phyloP scores from a whole-genome alignment of 2,113 vertebrate species.

The Gulo gulo region DNA sequence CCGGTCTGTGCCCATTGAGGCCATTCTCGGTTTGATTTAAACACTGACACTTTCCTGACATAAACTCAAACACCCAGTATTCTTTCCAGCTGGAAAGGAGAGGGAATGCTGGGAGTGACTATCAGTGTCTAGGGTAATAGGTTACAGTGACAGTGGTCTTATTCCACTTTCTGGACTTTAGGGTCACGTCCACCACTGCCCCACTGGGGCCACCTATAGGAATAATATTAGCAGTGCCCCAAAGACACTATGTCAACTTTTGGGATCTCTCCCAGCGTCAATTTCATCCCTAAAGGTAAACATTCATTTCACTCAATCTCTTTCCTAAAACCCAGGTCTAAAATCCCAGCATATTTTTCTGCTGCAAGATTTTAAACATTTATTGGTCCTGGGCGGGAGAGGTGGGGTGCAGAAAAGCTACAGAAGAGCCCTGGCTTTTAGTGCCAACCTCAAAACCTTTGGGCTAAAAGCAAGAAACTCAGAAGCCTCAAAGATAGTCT shows the following conservation, averaged over 20 bases:
- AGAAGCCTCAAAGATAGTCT: neutral
- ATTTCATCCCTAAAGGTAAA: neutral
- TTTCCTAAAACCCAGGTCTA: neutral
- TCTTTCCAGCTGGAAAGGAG: neutral
- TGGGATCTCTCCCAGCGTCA: neutral
- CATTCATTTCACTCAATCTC: neutral
- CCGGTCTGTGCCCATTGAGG: neutral
- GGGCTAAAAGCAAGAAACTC: neutral
- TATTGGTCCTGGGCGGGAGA: neutral
- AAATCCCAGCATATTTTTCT: constrained; percentile 7
- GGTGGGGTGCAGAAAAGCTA: neutral
- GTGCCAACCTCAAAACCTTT: neutral
- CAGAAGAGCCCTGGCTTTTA: neutral
- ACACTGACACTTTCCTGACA: neutral
- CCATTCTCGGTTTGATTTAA: neutral
- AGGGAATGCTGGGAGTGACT: neutral
- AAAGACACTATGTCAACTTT: neutral
- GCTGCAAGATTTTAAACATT: constrained; percentile 39
- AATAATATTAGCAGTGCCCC: neutral
- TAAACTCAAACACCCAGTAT: neutral
- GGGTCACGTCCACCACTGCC: neutral
- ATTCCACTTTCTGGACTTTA: neutral
- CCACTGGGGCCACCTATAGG: neutral
- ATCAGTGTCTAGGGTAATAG: neutral
- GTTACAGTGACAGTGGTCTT: neutral